Conservation (phyloP, 2,888 invertebrate genomes). For the Apotomis capreana region DNA sequence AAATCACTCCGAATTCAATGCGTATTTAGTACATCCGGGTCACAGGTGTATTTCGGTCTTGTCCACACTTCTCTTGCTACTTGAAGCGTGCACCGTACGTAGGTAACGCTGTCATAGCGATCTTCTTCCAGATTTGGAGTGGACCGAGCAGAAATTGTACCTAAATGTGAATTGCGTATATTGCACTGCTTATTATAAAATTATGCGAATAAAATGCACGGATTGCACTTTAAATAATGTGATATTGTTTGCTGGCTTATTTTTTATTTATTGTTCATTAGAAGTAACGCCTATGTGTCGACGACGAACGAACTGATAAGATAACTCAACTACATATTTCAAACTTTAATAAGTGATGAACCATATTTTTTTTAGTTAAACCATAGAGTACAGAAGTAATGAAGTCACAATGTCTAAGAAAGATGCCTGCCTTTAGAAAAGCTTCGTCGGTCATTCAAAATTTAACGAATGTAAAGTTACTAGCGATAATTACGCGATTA, state of each 20-base stretch:
- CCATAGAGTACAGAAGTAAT: too few relatives aligned
- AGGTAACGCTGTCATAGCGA: slow-evolving; percentile 24
- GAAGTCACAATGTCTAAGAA: too few relatives aligned
- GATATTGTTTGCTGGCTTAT: slow-evolving; percentile 75
- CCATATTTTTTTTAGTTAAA: too few relatives aligned
- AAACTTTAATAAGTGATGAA: too few relatives aligned
- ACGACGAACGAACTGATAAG: slow-evolving; percentile 31
- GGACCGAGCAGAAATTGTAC: slow-evolving; percentile 40
- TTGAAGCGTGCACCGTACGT: slow-evolving; percentile 22
- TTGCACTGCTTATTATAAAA: slow-evolving; percentile 79
- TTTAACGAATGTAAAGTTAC: too few relatives aligned
- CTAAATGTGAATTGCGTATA: slow-evolving; percentile 64
- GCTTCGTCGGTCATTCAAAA: too few relatives aligned
- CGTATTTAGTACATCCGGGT: slow-evolving; percentile 24
- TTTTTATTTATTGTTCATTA: slow-evolving; percentile 56
- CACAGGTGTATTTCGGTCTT: slow-evolving; percentile 26
- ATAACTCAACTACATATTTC: too few relatives aligned
- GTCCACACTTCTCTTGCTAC: slow-evolving; percentile 13
- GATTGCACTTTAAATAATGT: slow-evolving; percentile 67
- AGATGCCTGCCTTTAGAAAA: too few relatives aligned
- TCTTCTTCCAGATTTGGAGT: slow-evolving; percentile 36
- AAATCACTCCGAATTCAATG: slow-evolving; percentile 49
- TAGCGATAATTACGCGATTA: too few relatives aligned
- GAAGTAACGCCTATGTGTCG: slow-evolving; percentile 33
- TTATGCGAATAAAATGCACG: slow-evolving; percentile 72